Evolutionary conservation across 2,113 vertebrate genomes (phyloP).

Genomic region (Pogonocichla stellata): DNA sequence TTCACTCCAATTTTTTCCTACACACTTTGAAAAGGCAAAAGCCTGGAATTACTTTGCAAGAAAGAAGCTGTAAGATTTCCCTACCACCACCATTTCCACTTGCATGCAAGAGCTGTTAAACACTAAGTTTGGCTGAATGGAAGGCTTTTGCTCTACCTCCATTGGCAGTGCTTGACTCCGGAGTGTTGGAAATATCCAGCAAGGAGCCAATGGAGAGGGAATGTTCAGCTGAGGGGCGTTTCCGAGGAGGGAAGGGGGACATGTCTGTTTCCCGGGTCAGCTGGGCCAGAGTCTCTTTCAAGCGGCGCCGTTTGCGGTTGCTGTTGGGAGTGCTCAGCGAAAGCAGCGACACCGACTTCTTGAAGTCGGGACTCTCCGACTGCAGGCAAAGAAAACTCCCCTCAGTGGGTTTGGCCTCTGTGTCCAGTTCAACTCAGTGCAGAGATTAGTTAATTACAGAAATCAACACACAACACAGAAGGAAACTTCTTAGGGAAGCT

Average conservation of each 20-base stretch:
- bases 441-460: background rate
- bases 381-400: slow-evolving; percentile 53
- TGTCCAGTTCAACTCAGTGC: background rate
- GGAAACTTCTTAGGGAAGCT: background rate
- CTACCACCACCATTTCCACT: background rate
- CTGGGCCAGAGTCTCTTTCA: slow-evolving; percentile 91
- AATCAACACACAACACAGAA: background rate
- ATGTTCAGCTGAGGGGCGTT: slow-evolving; percentile 91
- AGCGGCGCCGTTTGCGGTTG: slow-evolving; percentile 89
- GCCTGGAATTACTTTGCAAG: background rate
- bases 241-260: slow-evolving; percentile 92
- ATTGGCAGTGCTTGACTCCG: slow-evolving; percentile 81
- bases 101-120: background rate
- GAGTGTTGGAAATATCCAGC: slow-evolving; percentile 96
- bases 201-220: slow-evolving; percentile 91
- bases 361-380: slow-evolving; percentile 91
- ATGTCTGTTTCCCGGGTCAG: slow-evolving; percentile 90
- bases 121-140: background rate
- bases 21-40: background rate
- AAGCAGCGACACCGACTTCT: slow-evolving; percentile 92
- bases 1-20: slow-evolving; percentile 47
- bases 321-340: slow-evolving; percentile 92
- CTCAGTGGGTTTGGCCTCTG: background rate
- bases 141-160: slow-evolving; percentile 76
- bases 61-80: background rate